A percentile compares a stretch with the other conserved stretches of the same genome.
Evolutionary conservation across 2,888 invertebrate species (phyloP).

Genomic region (Anoncus sp.): DNA sequence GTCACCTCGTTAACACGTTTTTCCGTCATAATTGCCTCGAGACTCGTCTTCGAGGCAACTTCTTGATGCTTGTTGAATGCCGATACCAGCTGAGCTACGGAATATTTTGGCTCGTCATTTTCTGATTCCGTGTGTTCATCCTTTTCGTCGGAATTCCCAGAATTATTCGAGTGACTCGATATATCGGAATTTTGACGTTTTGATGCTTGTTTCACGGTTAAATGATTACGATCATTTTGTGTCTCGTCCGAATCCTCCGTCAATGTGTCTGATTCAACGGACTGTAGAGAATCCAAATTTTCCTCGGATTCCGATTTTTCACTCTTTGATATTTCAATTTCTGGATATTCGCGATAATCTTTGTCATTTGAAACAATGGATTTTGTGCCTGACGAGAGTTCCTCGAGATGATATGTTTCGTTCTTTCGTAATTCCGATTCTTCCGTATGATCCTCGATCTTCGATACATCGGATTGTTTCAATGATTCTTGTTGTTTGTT

Average conservation of each 20-base stretch:
- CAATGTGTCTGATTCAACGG: constrained; percentile 80
- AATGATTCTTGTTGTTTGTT: background rate
- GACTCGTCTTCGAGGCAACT: constrained; percentile 82
- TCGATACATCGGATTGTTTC: background rate
- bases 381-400: no score
- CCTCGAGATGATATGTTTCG: constrained; percentile 74
- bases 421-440: constrained; percentile 60
- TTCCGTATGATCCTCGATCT: background rate
- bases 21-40: constrained; percentile 83
- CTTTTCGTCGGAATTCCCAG: constrained; percentile 79
- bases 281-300: constrained; percentile 80
- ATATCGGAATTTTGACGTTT: constrained; percentile 78
- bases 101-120: constrained; percentile 83
- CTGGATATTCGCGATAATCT: background rate
- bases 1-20: constrained; percentile 77
- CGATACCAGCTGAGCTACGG: constrained; percentile 83
- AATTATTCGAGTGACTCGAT: constrained; percentile 79
- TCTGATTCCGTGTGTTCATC: constrained; percentile 81
- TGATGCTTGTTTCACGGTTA: constrained; percentile 71
- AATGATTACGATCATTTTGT: constrained; percentile 54
- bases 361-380: background rate
- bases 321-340: constrained; percentile 61
- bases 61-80: constrained; percentile 84
- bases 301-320: constrained; percentile 75
- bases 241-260: constrained; percentile 81